Evolutionary conservation across 2,888 invertebrate genomes (phyloP), one percentile per base, ranked within the genome.

Genomic region (Herminia tarsipennalis): DNA sequence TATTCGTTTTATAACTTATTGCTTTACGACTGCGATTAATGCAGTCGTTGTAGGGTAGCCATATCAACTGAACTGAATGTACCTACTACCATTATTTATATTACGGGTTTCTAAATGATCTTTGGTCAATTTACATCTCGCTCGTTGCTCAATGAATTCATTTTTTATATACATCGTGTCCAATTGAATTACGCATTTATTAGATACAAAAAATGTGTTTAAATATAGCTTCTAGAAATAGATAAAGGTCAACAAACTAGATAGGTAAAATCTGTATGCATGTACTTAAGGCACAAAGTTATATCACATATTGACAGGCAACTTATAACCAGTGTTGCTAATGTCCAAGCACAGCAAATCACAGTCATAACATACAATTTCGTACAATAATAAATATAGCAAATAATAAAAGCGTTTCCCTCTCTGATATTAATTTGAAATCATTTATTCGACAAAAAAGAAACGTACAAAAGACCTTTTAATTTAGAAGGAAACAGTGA

Each of bases 1-100:
- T 81, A 81, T 81, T 79, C 79, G 69, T 82, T 83, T 83, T 81
- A 83, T 79, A 82, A 80, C 78, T 78, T 83, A 81, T 80, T 77
- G 81, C 76, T 83, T 83, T 82, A 83, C 78, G 81, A 78, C 76
- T 68, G 66, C 75, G 76, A 81, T 82, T 81, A 82, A 81, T 79
- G 77, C 74, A 76, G 73, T 70, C 68, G 70, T 68, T 70, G 74
- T 76, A 74, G 67, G 71, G 70, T 71, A 72, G 69, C 78, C 67
- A 76, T 71, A 75, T 65, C 61, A 66, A 66, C 57, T 50, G 47
- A 41, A 59, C 53, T 46, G 47, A 46, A 58, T 52, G 50, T 65
- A 63, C n/a, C n/a, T n/a, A n/a, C 68, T 75, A 69, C 70, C 72
- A 73, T 72, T 67, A 67, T 71, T 66, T 55, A 57, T 61, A 68